Evolutionary conservation across 2,888 invertebrate species (phyloP).

Genomic region (Acanthococcus lagerstroemiae): DNA sequence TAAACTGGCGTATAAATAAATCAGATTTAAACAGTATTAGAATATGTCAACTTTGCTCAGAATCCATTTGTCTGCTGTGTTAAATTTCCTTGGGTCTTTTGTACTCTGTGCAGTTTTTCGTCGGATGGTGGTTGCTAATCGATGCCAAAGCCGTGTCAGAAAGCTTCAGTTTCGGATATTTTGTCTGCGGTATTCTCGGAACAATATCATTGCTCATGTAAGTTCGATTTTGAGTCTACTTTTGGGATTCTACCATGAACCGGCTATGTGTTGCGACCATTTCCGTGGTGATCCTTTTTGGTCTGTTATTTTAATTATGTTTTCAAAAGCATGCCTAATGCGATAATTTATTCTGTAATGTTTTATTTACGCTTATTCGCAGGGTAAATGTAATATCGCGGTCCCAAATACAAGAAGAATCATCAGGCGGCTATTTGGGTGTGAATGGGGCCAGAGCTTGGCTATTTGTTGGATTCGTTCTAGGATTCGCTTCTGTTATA

Average conservation of each 20-base stretch:
- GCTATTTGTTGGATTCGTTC: constrained; percentile 92
- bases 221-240: constrained; percentile 38
- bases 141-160: constrained; percentile 79
- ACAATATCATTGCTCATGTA: constrained; percentile 89
- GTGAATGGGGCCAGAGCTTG: constrained; percentile 76
- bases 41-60: background rate
- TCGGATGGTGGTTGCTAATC: constrained; percentile 97
- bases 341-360: background rate
- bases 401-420: constrained; percentile 64
- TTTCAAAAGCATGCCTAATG: constrained; percentile 8
- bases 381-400: constrained; percentile 92
- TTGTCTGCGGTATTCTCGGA: constrained; percentile 88
- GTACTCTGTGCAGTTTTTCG: constrained; percentile 63
- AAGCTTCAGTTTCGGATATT: constrained; percentile 63
- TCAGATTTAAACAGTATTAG: background rate
- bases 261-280: too few species aligned
- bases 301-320: too few species aligned
- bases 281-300: too few species aligned
- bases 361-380: too few species aligned
- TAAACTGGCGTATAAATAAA: background rate
- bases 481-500: constrained; percentile 92
- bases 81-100: background rate
- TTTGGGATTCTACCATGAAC: too few species aligned
- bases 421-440: constrained; percentile 32
- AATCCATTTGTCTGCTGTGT: background rate